Base-by-base conservation (phyloP, 2,888 invertebrate genomes). In the Sabatieria punctata region DNA sequence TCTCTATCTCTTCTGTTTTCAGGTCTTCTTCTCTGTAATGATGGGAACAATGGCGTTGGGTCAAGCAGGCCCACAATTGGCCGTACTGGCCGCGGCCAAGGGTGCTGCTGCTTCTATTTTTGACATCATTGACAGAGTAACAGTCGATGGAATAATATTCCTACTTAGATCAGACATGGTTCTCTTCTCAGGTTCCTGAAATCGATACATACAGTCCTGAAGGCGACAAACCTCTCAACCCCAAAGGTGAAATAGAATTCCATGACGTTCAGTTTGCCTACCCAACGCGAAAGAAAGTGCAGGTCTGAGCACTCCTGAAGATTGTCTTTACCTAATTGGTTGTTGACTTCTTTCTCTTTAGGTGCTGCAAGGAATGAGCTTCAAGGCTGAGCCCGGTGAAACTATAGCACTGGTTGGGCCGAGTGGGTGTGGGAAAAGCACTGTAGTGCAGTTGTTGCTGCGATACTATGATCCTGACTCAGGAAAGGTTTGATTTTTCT, bases 391-490 rank as follows among this genome's bases (percentile, higher is more conserved):
- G 27, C 52, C 54, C n/a, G 59, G 58, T 6, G 33, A 52, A 25
- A 42, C 25, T 13, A 35, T 47, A 15, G 49, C 51, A 13, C 18
- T 49, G 25, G 68, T 69, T 8, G 85, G 43, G 69, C 76, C 76
- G 2, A 84, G 83, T 52, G 85, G 85, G 0, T 84, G 84, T 62
- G 86, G 85, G 2, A 86, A 86, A 68, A 82, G 82, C 33, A 86
- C 85, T 0, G 78, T 81, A 41, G 30, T 30, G 8, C 82, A 83
- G 57, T 68, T 84, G 24, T 65, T 84, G 52, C 77, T 82, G 60
- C 68, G 83, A 40, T 74, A 81, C 36, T 84, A 84, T 57, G 83
- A 84, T 64, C 79, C 82, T 11, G 47, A 54, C 2, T 45, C 54
- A 23, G 71, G 71, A 4, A 51, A 53, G 46, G 62, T 67, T 11